These are phyloP conservation scores for Zygogramma bicolorata DNA, from an alignment of 2,888 invertebrate genomes.

Conservation along the genomic window DNA sequence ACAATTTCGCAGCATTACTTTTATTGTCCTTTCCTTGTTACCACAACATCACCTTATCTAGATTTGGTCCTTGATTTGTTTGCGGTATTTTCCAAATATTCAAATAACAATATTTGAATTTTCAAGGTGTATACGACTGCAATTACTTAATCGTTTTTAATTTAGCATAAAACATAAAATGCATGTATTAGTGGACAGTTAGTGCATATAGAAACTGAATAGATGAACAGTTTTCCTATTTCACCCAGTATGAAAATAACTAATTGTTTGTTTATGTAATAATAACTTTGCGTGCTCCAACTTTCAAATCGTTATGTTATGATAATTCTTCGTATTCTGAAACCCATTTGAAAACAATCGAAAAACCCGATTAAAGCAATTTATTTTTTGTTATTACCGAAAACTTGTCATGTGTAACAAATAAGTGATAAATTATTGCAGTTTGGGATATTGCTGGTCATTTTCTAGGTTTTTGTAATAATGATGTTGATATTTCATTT, in stretches of 20 bases:
- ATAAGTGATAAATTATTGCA: conserved; percentile 3
- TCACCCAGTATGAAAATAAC: neutral
- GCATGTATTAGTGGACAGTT: no score
- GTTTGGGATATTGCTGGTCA: neutral
- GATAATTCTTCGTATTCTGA: neutral
- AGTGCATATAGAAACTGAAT: no score
- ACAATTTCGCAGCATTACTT: no score
- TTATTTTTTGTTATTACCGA: neutral
- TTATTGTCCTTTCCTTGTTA: no score
- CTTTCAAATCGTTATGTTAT: conserved; percentile 9
- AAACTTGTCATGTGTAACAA: conserved; percentile 11
- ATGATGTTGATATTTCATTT: neutral
- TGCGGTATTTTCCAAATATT: no score
- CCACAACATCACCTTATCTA: no score
- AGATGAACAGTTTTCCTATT: no score
- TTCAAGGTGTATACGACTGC: no score
- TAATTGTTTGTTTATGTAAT: neutral
- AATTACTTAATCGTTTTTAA: no score
- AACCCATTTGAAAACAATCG: neutral
- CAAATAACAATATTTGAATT: no score
- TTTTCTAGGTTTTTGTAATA: neutral
- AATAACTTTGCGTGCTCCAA: conserved; percentile 1
- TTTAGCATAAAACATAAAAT: no score
- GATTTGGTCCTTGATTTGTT: no score
- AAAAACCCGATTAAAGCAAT: conserved; percentile 22